Percentiles rank a stretch among this genome's conserved stretches.
Evolutionary conservation across 2,797 vertebrate species (phyloP).

Genomic region (Nyctibius grandis): DNA sequence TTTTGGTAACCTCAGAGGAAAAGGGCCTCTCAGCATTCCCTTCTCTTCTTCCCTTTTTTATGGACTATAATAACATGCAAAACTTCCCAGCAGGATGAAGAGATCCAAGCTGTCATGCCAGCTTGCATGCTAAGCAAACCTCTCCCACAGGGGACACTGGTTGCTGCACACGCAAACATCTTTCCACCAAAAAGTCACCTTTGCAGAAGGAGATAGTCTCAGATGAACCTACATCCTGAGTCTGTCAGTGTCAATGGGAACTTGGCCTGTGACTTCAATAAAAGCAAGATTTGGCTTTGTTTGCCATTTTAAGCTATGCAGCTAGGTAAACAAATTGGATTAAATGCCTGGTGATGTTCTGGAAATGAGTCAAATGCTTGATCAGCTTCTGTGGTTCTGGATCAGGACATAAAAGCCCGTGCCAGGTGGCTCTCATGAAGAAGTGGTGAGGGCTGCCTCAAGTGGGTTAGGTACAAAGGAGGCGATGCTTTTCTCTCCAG

Average conservation of each 20-base stretch:
- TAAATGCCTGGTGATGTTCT: neutral
- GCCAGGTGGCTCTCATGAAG: neutral
- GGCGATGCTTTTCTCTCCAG: neutral
- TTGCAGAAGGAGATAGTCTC: neutral
- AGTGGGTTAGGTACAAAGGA: neutral
- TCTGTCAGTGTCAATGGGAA: neutral
- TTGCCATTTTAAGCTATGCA: neutral
- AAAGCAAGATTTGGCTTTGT: neutral
- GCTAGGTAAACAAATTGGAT: neutral
- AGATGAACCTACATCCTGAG: neutral
- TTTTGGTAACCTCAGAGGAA: neutral
- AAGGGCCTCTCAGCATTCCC: neutral
- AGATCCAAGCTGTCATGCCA: neutral
- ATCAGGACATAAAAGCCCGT: neutral
- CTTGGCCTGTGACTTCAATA: neutral
- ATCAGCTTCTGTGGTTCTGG: neutral
- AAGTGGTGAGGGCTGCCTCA: neutral
- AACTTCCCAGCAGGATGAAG: neutral
- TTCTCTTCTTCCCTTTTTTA: neutral
- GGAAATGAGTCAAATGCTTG: neutral
- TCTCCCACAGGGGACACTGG: neutral
- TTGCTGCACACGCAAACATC: neutral
- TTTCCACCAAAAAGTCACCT: neutral
- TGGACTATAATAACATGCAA: neutral
- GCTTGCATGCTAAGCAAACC: neutral